Evolutionary conservation across 2,888 invertebrate genomes (phyloP).

Genomic region (Brassicogethes aeneus): DNA sequence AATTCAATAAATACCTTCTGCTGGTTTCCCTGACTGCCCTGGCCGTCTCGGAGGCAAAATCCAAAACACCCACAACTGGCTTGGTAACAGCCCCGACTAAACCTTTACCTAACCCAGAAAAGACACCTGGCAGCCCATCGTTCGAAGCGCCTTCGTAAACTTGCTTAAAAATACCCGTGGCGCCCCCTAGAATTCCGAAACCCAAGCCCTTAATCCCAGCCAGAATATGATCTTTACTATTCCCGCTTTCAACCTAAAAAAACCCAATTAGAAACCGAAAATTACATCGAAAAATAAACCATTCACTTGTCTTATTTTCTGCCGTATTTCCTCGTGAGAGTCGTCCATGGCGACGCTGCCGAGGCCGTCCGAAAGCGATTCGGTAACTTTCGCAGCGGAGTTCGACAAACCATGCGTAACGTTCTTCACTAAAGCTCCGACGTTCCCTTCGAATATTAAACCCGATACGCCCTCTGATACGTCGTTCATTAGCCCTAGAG

Average conservation of each 20-base stretch:
- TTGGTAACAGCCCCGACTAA: slow-evolving; percentile 92
- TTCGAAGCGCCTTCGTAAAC: slow-evolving; percentile 82
- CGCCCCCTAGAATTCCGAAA: slow-evolving; percentile 84
- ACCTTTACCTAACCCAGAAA: slow-evolving; percentile 86
- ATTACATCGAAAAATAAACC: no score
- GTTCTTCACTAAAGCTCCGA: slow-evolving; percentile 85
- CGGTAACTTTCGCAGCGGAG: slow-evolving; percentile 92
- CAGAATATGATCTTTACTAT: slow-evolving; percentile 68
- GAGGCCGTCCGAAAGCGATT: slow-evolving; percentile 85
- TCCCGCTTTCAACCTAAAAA: slow-evolving; percentile 27
- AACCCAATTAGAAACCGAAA: no score
- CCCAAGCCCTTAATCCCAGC: slow-evolving; percentile 93
- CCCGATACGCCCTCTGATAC: slow-evolving; percentile 92
- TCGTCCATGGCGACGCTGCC: slow-evolving; percentile 83
- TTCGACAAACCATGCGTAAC: slow-evolving; percentile 96
- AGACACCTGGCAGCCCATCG: slow-evolving; percentile 77
- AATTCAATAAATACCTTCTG: slow-evolving; percentile 43
- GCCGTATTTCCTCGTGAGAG: slow-evolving; percentile 81
- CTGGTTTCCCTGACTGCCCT: slow-evolving; percentile 83
- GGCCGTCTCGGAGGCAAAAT: slow-evolving; percentile 90
- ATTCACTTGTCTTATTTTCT: slow-evolving; percentile 65
- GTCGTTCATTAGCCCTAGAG: slow-evolving; percentile 90
- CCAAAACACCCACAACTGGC: slow-evolving; percentile 90
- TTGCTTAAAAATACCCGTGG: slow-evolving; percentile 83
- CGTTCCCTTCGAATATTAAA: slow-evolving; percentile 85